phyloP scores from a whole-genome alignment of 2,113 vertebrate genomes.

The Megaptera novaeangliae region DNA sequence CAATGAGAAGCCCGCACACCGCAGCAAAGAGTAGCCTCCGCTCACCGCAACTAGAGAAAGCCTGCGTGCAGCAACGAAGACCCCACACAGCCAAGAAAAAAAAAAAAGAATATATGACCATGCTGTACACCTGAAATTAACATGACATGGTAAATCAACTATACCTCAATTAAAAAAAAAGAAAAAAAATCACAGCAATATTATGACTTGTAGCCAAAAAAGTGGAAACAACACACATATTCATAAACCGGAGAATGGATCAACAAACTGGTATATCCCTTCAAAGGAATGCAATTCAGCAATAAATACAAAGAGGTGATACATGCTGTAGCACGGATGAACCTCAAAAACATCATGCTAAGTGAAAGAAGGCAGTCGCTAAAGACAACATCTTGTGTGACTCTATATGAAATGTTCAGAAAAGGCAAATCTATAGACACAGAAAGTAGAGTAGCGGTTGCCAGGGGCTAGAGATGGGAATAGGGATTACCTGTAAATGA shows the following conservation, averaged over 20 bases:
- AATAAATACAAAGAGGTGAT: not conserved
- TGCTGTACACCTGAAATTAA: not conserved
- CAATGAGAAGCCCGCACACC: no score
- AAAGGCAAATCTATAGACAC: not conserved
- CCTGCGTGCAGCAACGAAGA: no score
- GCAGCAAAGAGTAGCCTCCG: no score
- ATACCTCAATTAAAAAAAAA: no score
- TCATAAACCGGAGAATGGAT: not conserved
- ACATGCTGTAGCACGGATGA: not conserved
- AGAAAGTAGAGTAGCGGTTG: not conserved
- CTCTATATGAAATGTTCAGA: not conserved
- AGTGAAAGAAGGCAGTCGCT: not conserved
- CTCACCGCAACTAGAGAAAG: no score
- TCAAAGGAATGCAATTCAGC: not conserved
- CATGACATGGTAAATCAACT: not conserved
- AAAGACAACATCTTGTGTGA: not conserved
- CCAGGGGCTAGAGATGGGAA: not conserved
- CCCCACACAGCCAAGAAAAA: no score
- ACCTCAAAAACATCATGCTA: not conserved
- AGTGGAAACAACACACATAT: not conserved
- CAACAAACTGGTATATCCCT: not conserved
- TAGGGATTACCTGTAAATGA: not conserved
- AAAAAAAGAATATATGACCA: not conserved
- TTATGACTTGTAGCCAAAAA: not conserved
- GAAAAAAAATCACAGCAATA: not conserved